Evolutionary conservation across 2,113 vertebrate species (phyloP), one percentile per base, ranked within the genome.

Genomic region (Pyrgilauda ruficollis): DNA sequence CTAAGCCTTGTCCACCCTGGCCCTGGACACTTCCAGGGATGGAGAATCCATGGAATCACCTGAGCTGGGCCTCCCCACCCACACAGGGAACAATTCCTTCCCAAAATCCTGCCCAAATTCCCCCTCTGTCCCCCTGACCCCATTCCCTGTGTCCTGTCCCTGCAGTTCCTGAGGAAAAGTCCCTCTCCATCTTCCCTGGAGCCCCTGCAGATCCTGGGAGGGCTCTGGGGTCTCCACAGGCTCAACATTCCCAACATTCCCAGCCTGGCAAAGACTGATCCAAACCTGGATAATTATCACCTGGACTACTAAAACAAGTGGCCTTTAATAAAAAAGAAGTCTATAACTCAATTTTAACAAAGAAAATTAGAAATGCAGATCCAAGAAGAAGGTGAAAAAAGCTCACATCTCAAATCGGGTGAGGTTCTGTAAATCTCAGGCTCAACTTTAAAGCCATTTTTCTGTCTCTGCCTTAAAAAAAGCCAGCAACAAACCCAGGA

Each of bases 331-430:
- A 1, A 30, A 7, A 14, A 35, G 19, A 52, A 33, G 39, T 3
- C 3, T 17, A 10, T 3, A 81, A 74, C n/a, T 80, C 7, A 4
- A 0, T 55, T 77, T 56, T 76, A 55, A 26, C 21, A 18, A 68
- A 68, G 49, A 7, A 47, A 67, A 26, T 30, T 7, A 41, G 66
- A 66, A 22, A 24, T 5, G 10, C 0, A 2, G 23, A 20, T 52
- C 21, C 4, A 18, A 41, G 10, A 2, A 35, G 46, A 31, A 20
- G 46, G 8, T 2, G 20, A 28, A 44, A 56, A 62, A 35, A 72
- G 31, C 7, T 72, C 52, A 2, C 19, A 12, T 27, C 26, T 33
- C 31, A 46, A 53, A 41, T 1, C 2, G 24, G 5, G 21, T 0
- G 13, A 92, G n/a, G 52, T 68, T 80, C 75, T 39, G 19, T 35